These are phyloP conservation scores for Campylorhamphus procurvoides DNA, from an alignment of 2,113 vertebrate species.

Conservation along the genomic window DNA sequence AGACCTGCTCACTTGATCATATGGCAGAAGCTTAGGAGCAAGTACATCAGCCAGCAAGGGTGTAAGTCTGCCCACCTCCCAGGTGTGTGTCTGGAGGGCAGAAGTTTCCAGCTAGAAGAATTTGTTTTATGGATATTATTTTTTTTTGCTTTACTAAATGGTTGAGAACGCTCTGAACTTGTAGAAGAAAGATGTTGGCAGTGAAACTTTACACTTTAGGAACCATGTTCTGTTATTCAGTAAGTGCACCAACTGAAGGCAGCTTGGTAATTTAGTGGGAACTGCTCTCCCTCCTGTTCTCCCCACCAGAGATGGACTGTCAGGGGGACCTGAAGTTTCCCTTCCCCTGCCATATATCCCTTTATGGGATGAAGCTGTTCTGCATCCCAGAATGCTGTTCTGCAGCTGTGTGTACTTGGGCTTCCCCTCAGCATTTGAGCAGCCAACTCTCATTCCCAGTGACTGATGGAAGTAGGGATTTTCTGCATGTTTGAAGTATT, in stretches of 20 bases:
- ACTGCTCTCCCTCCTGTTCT: neutral
- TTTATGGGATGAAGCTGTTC: neutral
- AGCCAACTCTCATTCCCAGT: neutral
- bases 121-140: neutral
- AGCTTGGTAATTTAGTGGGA: neutral
- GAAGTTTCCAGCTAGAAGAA: neutral
- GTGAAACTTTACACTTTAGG: neutral
- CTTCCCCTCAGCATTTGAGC: neutral
- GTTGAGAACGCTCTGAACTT: neutral
- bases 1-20: neutral
- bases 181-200: neutral
- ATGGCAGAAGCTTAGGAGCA: neutral
- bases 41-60: neutral
- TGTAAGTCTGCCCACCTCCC: neutral
- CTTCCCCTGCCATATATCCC: neutral
- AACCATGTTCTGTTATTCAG: neutral
- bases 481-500: neutral
- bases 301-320: neutral
- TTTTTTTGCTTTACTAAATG: neutral
- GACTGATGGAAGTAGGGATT: neutral
- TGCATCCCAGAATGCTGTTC: neutral
- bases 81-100: neutral
- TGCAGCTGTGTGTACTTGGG: neutral
- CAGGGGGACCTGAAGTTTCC: neutral
- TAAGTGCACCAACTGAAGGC: neutral